These are phyloP conservation scores for Eristalinus aeneus DNA, from an alignment of 2,888 invertebrate species.

Conservation along the genomic window DNA sequence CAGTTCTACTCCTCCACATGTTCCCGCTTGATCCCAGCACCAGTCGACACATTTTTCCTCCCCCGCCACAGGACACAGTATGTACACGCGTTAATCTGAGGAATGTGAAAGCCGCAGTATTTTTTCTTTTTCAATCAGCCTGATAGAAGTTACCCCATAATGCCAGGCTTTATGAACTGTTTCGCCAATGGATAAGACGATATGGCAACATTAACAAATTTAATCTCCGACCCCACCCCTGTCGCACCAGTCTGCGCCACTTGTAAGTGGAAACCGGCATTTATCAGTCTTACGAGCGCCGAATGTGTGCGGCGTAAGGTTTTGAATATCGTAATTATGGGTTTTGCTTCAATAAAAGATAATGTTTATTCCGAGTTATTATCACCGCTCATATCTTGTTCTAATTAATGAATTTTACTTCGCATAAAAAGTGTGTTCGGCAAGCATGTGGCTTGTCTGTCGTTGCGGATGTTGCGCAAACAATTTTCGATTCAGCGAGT, in stretches of 20 bases:
- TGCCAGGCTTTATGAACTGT: neutral
- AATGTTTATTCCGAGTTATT: conserved; percentile 50
- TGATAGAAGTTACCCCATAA: neutral
- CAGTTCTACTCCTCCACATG: too few relatives aligned
- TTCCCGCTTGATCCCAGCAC: too few relatives aligned
- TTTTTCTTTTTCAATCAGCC: neutral
- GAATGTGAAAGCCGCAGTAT: neutral
- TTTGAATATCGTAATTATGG: conserved; percentile 43
- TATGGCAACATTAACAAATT: conserved; percentile 23
- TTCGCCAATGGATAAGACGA: neutral
- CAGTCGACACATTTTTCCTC: too few relatives aligned
- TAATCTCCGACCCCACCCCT: neutral
- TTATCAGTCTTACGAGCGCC: neutral
- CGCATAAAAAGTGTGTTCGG: conserved; percentile 10
- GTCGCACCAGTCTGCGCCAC: neutral
- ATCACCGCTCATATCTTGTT: conserved; percentile 14
- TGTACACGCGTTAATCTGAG: neutral
- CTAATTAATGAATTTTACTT: conserved; percentile 48
- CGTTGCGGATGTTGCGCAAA: too few relatives aligned
- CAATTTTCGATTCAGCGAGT: too few relatives aligned
- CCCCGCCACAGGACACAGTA: neutral
- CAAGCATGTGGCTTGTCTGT: too few relatives aligned
- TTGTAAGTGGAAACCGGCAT: conserved; percentile 10
- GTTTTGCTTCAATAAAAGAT: conserved; percentile 47
- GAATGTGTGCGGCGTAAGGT: conserved; percentile 4